These are phyloP conservation scores for Euura lappo DNA, from an alignment of 1,140 invertebrate genomes.

Conservation along the genomic window DNA sequence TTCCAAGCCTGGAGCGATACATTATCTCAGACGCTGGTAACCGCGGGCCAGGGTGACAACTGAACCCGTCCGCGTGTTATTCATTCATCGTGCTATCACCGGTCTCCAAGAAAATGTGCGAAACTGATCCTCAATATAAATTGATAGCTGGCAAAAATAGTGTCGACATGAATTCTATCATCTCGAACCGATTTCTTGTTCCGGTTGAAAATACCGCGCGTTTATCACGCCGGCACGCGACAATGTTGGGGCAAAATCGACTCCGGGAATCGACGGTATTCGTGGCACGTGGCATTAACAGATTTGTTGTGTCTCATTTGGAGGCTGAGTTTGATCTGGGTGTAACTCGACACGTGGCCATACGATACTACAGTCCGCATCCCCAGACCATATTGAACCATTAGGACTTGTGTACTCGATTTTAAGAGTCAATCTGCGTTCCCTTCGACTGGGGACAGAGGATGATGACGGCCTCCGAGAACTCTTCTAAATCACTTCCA, in stretches of 20 bases:
- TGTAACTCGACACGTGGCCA: slow-evolving; percentile 57
- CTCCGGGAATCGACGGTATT: background rate
- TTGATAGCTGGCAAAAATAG: no score
- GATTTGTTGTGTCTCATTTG: slow-evolving; percentile 44
- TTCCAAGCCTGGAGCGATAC: background rate
- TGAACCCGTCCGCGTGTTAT: no score
- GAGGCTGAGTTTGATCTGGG: slow-evolving; percentile 20
- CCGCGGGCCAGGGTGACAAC: background rate
- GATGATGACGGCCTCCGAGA: background rate
- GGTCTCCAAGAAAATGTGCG: no score
- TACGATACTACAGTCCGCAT: slow-evolving; percentile 29
- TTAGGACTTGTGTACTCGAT: slow-evolving; percentile 51
- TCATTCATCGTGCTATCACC: no score
- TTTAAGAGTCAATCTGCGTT: slow-evolving; percentile 47
- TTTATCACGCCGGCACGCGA: no score
- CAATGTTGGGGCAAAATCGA: background rate
- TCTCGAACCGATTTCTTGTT: no score
- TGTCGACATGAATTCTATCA: no score
- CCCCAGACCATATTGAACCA: slow-evolving; percentile 45
- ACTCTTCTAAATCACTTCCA: background rate
- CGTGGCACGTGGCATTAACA: slow-evolving; percentile 49
- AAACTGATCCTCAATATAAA: no score
- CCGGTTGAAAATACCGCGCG: no score
- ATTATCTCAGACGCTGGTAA: background rate
- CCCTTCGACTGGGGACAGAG: background rate